Base-by-base conservation (phyloP, 1,140 invertebrate genomes). In the Brachionus asplanchnoidis region DNA sequence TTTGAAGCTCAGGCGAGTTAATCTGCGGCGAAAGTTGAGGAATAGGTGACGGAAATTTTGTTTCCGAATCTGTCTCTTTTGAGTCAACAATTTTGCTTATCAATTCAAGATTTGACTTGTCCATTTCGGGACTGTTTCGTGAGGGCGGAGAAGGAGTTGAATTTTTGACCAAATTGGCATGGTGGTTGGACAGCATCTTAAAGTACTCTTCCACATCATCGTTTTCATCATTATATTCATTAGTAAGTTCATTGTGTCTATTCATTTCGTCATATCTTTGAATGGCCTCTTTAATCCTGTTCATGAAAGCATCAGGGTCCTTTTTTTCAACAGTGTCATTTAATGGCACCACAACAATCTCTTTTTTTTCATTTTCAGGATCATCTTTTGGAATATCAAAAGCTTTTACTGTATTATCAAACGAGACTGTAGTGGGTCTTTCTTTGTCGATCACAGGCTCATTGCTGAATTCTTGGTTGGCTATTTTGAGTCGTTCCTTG, bases 271-370 rank as follows among this genome's bases (percentile, higher is more conserved):
- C 79, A 17, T 65, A 82, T 36, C 79, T 23, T 28, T 65, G 65
- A 28, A 82, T 46, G 42, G 79, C 79, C 40, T 82, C 79, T 42
- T 68, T 60, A 7, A 82, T 82, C 20, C 66, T 82, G 44, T 82
- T 68, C n/a, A 40, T 44, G 36, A 82, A 82, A 26, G 53, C 56
- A 20, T 82, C 53, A 0, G 78, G 78, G 14, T 56, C 46, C 12
- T 65, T 44, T 82, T 82, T 82, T 20, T 44, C 65, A 20, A 82
- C 32, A 23, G 79, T 82, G 60, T 82, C 79, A 46, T 82, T 82
- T 50, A 82, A 60, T 20, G 79, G 79, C 53, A 82, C 26, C 1
- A 40, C 26, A 3, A 23, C 40, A 65, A 82, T 65, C 32, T 60
- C 53, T 14, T 82, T 46, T 28, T 42, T 12, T 9, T 82, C 53